Conservation (phyloP, 2,888 invertebrate species). For the Oeneis ivallda region DNA sequence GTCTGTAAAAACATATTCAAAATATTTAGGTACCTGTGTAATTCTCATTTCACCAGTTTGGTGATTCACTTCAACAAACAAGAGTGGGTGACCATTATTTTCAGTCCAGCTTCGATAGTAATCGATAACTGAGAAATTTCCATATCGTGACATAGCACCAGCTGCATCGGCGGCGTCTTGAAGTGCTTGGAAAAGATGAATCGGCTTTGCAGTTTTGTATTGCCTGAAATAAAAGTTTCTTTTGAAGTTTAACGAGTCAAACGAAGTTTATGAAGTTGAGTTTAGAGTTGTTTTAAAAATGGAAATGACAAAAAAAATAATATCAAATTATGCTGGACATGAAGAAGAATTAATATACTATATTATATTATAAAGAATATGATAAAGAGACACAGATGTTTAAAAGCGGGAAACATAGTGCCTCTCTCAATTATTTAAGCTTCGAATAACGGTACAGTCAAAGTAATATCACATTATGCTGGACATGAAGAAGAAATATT, state of each 20-base stretch:
- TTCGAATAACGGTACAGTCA: no score
- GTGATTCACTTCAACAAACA: slow-evolving; percentile 77
- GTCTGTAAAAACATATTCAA: background rate
- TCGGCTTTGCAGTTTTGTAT: slow-evolving; percentile 70
- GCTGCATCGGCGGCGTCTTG: slow-evolving; percentile 52
- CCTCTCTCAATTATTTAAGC: no score
- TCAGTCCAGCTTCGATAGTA: slow-evolving; percentile 79
- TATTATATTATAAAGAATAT: no score
- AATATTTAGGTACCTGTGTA: slow-evolving; percentile 64
- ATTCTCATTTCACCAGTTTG: slow-evolving; percentile 62
- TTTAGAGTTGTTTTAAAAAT: background rate
- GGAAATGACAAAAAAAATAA: no score
- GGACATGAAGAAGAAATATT: no score
- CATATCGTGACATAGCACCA: slow-evolving; percentile 59
- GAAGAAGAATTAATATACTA: no score
- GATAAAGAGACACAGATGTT: no score
- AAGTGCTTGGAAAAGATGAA: slow-evolving; percentile 74
- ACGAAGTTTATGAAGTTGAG: no score
- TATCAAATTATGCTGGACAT: no score
- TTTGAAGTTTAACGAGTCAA: background rate
- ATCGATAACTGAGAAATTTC: slow-evolving; percentile 62
- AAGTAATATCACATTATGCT: no score
- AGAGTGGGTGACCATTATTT: slow-evolving; percentile 82
- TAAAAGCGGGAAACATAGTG: no score
- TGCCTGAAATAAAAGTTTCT: slow-evolving; percentile 47